Evolutionary conservation across 2,888 invertebrate genomes (phyloP).

Genomic region (Emmelina monodactyla): DNA sequence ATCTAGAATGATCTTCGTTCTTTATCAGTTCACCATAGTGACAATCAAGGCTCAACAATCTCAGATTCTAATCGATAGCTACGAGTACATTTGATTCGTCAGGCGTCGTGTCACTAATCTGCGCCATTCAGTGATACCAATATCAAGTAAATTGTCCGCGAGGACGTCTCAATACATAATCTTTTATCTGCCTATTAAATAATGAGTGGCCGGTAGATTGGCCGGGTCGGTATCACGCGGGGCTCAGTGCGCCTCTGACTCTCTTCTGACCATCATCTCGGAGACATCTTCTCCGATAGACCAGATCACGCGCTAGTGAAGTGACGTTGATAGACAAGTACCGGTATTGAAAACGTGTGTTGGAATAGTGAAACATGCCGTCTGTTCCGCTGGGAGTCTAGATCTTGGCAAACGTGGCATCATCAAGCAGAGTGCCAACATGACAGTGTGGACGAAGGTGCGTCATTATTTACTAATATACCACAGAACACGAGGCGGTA

Average conservation of each 20-base stretch:
- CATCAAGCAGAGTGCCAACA: constrained; percentile 36
- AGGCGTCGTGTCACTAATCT: too few relatives aligned
- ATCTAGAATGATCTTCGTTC: too few relatives aligned
- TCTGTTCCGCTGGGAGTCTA: not conserved
- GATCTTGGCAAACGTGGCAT: constrained; percentile 29
- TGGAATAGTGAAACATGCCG: not conserved
- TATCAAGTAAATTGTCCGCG: too few relatives aligned
- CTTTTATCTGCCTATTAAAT: constrained; percentile 61
- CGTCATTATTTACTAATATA: constrained; percentile 1
- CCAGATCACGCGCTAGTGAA: not conserved
- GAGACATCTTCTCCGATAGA: not conserved
- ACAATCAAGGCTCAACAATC: too few relatives aligned
- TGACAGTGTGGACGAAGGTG: constrained; percentile 20
- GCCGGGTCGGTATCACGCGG: constrained; percentile 11
- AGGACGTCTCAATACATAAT: constrained; percentile 56
- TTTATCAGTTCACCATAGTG: too few relatives aligned
- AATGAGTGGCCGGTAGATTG: constrained; percentile 31
- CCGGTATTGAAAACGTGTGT: not conserved
- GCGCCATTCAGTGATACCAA: too few relatives aligned
- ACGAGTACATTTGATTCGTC: too few relatives aligned
- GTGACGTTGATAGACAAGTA: not conserved
- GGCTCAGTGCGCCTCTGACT: constrained; percentile 23
- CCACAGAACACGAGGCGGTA: too few relatives aligned
- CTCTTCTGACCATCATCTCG: not conserved
- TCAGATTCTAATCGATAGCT: too few relatives aligned